Evolutionary conservation across 2,888 invertebrate genomes (phyloP).

Genomic region (Willowsia nigromaculata): DNA sequence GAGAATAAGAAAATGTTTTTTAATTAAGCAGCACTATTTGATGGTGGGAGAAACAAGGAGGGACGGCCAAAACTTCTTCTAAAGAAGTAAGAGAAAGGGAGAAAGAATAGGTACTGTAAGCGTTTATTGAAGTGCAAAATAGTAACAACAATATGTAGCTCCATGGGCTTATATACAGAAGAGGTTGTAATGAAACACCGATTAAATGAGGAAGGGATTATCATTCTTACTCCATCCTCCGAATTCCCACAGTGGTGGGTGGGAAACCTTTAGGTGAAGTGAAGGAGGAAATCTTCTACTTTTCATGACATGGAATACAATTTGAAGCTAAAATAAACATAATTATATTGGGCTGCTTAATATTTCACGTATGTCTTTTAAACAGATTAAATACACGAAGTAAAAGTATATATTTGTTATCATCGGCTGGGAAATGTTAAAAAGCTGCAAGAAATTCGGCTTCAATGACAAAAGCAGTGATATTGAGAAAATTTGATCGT

Average conservation of each 20-base stretch:
- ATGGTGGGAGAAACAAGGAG: neutral
- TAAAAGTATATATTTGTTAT: neutral
- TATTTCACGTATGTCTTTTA: neutral
- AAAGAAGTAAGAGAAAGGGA: neutral
- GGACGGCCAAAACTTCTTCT: neutral
- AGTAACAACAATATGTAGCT: neutral
- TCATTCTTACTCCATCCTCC: neutral
- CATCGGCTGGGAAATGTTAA: neutral
- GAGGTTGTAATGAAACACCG: conserved; percentile 29
- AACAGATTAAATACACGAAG: neutral
- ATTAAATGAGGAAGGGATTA: conserved; percentile 49
- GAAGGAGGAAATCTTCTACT: neutral
- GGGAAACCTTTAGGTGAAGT: neutral
- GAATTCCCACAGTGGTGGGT: neutral
- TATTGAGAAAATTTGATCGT: neutral
- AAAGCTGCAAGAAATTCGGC: neutral
- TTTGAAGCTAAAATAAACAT: neutral
- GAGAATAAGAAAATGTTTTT: conserved; percentile 27
- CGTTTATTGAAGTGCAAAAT: neutral
- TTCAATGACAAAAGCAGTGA: neutral
- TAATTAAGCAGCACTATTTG: conserved; percentile 40
- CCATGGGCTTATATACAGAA: no score
- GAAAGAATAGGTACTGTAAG: neutral
- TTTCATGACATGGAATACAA: conserved; percentile 11
- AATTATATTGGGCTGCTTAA: neutral